These are phyloP conservation scores for Drosophila carrolli DNA, from an alignment of 1,140 invertebrate species.

Conservation along the genomic window DNA sequence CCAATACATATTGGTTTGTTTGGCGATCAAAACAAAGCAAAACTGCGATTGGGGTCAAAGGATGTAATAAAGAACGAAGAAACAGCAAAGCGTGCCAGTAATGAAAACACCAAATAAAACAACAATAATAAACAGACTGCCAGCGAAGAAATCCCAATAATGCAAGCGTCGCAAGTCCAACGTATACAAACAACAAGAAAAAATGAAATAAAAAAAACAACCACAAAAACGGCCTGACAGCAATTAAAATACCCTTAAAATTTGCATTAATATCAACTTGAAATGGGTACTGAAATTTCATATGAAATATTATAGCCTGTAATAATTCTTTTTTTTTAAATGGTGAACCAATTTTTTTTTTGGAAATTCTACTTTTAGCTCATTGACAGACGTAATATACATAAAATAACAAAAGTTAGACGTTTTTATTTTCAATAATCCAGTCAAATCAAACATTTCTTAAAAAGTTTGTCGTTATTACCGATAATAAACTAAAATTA, in stretches of 20 bases:
- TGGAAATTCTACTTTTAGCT: too few relatives aligned
- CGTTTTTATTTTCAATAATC: too few relatives aligned
- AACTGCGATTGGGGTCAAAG: constrained; percentile 15
- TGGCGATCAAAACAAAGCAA: constrained; percentile 6
- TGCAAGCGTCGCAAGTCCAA: constrained; percentile 39
- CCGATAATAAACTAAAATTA: too few relatives aligned
- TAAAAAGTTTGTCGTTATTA: too few relatives aligned
- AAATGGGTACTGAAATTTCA: too few relatives aligned
- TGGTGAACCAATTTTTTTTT: too few relatives aligned
- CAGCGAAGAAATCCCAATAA: constrained; percentile 36
- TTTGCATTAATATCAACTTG: too few relatives aligned
- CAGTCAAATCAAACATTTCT: too few relatives aligned
- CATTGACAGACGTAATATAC: too few relatives aligned
- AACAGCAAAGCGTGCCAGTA: constrained; percentile 28
- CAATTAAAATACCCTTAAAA: constrained; percentile 2
- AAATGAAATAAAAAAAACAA: constrained; percentile 10
- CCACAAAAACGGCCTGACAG: not conserved
- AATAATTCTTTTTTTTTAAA: too few relatives aligned
- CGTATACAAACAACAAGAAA: constrained; percentile 13
- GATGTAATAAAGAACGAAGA: constrained; percentile 13
- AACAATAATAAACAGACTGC: constrained; percentile 26
- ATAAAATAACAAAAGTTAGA: too few relatives aligned
- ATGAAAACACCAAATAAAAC: constrained; percentile 18
- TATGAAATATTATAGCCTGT: too few relatives aligned
- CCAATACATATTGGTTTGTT: not conserved